These are phyloP conservation scores for Orientallactaga bullata DNA, from an alignment of 2,113 vertebrate species.

Conservation along the genomic window DNA sequence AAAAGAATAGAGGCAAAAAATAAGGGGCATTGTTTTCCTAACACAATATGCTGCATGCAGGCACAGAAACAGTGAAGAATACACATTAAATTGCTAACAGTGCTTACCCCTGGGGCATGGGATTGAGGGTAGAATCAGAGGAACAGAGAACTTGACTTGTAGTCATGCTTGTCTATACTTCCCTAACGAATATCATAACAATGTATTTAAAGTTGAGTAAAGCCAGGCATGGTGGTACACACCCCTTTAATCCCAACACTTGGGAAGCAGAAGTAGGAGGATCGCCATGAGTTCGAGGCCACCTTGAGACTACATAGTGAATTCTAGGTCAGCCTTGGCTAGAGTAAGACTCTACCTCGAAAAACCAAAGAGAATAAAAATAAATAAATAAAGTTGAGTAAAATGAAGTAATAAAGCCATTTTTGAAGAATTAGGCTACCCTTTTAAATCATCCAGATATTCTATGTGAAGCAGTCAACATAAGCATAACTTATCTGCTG, in stretches of 20 bases:
- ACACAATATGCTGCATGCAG: background rate
- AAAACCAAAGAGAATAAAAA: too few relatives aligned
- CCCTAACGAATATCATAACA: background rate
- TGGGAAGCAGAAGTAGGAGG: too few relatives aligned
- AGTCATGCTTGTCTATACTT: background rate
- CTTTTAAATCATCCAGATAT: slow-evolving; percentile 12
- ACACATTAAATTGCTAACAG: background rate
- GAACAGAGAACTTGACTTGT: background rate
- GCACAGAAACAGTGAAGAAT: slow-evolving; percentile 27
- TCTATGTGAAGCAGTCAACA: background rate
- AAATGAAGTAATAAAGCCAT: slow-evolving; percentile 8
- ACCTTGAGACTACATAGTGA: too few relatives aligned
- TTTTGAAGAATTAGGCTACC: background rate
- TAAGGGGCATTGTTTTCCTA: background rate
- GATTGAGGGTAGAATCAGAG: background rate
- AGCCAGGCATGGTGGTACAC: too few relatives aligned
- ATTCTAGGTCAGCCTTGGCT: too few relatives aligned
- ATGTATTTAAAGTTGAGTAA: background rate
- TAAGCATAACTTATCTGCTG: background rate
- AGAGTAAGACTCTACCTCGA: too few relatives aligned
- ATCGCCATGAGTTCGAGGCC: too few relatives aligned
- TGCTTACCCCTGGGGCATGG: background rate
- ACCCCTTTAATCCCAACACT: too few relatives aligned
- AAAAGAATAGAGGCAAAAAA: too few relatives aligned
- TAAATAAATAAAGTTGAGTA: background rate